These are phyloP conservation scores for Anaspis maculata DNA, from an alignment of 2,888 invertebrate genomes.

Conservation along the genomic window DNA sequence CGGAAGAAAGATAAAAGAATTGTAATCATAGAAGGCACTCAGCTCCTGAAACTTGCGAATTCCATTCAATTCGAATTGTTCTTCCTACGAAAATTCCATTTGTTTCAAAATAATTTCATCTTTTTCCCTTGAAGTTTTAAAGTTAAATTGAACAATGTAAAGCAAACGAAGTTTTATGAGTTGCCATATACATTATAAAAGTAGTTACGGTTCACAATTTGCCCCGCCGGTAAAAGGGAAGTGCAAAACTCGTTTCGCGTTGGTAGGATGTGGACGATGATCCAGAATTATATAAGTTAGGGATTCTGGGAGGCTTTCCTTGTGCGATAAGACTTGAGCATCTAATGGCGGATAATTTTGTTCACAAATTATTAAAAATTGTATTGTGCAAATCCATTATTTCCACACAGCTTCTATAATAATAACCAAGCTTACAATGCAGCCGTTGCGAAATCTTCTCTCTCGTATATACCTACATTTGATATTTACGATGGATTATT, in stretches of 20 bases:
- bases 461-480: too few relatives aligned
- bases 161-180: constrained; percentile 39
- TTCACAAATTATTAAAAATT: too few relatives aligned
- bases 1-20: too few relatives aligned
- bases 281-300: too few relatives aligned
- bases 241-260: constrained; percentile 25
- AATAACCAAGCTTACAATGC: too few relatives aligned
- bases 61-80: constrained; percentile 26
- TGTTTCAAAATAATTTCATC: constrained; percentile 38
- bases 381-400: too few relatives aligned
- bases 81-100: constrained; percentile 36
- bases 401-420: too few relatives aligned
- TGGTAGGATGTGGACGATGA: constrained; percentile 25
- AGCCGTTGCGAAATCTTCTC: too few relatives aligned
- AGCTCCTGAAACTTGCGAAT: constrained; percentile 13
- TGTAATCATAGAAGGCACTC: constrained; percentile 13
- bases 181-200: constrained; percentile 38
- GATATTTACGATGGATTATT: too few relatives aligned
- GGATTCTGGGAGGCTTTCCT: too few relatives aligned
- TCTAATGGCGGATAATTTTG: too few relatives aligned
- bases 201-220: constrained; percentile 32
- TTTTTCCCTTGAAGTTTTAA: constrained; percentile 33
- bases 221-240: constrained; percentile 29
- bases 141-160: constrained; percentile 40
- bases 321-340: too few relatives aligned